Conservation (phyloP, 2,888 invertebrate genomes). For the Eilema sororculum region DNA sequence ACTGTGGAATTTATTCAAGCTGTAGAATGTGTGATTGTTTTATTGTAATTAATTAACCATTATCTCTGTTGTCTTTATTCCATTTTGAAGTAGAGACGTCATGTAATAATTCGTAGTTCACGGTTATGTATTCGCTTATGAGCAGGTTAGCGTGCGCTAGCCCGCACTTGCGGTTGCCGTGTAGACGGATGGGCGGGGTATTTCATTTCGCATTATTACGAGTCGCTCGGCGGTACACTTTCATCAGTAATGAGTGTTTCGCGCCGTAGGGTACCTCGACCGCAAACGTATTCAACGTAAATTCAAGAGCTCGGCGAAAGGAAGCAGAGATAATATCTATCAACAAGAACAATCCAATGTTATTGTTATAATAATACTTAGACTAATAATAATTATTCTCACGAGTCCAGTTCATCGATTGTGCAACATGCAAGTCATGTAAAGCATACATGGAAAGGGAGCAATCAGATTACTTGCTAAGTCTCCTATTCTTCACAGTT, state of each 20-base stretch:
- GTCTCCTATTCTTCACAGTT: constrained; percentile 42
- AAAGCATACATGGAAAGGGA: constrained; percentile 18
- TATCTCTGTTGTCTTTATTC: constrained; percentile 32
- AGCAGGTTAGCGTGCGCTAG: constrained; percentile 61
- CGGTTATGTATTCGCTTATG: constrained; percentile 68
- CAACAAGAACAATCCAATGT: constrained; percentile 49
- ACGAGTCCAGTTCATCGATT: constrained; percentile 29
- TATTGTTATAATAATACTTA: constrained; percentile 38
- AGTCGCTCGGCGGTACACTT: constrained; percentile 72
- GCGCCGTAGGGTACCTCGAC: constrained; percentile 62
- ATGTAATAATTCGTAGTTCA: constrained; percentile 71
- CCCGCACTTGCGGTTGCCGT: constrained; percentile 69
- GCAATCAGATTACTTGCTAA: constrained; percentile 35
- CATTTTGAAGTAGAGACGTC: constrained; percentile 32
- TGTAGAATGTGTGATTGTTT: constrained; percentile 4
- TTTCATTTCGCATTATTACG: constrained; percentile 79
- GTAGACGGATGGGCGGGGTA: constrained; percentile 70
- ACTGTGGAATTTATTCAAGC: not conserved
- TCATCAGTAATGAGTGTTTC: constrained; percentile 74
- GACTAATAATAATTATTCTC: constrained; percentile 26
- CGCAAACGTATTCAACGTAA: constrained; percentile 67
- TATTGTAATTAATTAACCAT: not conserved
- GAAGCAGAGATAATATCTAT: constrained; percentile 37
- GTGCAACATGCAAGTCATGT: constrained; percentile 36
- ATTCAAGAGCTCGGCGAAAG: constrained; percentile 56